These are phyloP conservation scores for Morpho helenor DNA, from an alignment of 2,888 invertebrate species.

Conservation along the genomic window DNA sequence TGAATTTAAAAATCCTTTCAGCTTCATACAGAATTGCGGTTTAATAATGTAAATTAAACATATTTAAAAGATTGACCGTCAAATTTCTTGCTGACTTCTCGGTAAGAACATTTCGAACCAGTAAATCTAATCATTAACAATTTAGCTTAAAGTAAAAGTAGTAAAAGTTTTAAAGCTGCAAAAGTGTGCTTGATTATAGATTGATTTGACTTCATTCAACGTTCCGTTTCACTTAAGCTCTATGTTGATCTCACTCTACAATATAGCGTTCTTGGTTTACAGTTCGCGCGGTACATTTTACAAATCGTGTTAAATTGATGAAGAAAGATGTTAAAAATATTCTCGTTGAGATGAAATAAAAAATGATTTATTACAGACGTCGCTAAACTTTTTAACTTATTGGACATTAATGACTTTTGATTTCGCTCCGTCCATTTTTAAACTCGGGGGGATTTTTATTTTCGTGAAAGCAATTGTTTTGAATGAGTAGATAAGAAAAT, in stretches of 20 bases:
- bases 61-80: no score
- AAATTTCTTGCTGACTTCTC: no score
- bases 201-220: no score
- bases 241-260: not conserved
- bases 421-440: constrained; percentile 53
- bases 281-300: constrained; percentile 2
- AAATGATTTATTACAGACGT: constrained; percentile 74
- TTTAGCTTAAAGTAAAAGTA: no score
- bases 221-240: no score
- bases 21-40: no score
- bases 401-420: constrained; percentile 76
- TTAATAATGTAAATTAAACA: no score
- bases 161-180: no score
- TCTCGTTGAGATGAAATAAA: constrained; percentile 71
- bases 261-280: not conserved
- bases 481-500: not conserved
- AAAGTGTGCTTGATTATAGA: no score
- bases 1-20: no score
- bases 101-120: no score
- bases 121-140: no score
- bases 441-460: constrained; percentile 30
- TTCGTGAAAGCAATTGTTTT: not conserved
- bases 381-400: constrained; percentile 76
- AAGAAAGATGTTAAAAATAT: constrained; percentile 70
- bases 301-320: constrained; percentile 72